Evolutionary conservation across 2,888 invertebrate genomes (phyloP).

Genomic region (Prosapia bicincta): DNA sequence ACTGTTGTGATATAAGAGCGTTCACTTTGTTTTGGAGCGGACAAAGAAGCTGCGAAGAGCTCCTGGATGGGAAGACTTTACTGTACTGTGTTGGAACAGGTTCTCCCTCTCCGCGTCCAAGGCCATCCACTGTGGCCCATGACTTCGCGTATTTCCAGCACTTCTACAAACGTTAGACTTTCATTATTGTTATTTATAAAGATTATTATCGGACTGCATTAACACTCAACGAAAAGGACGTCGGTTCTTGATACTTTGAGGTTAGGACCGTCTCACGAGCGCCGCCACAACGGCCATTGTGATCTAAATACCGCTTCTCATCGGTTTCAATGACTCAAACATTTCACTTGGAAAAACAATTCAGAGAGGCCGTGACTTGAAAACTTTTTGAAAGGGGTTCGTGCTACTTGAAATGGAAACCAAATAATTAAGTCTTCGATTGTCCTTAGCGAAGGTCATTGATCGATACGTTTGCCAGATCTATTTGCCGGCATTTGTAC

Average conservation of each 20-base stretch:
- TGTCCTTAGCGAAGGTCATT: neutral
- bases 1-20: no score
- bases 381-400: neutral
- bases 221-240: constrained; percentile 3
- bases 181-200: constrained; percentile 23
- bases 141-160: constrained; percentile 26
- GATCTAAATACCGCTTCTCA: neutral
- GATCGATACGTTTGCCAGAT: no score
- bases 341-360: neutral
- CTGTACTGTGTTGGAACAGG: neutral
- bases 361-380: neutral
- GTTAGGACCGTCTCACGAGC: neutral
- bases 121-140: constrained; percentile 19
- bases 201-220: constrained; percentile 13
- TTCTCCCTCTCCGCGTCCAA: constrained; percentile 14
- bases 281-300: neutral
- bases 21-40: neutral
- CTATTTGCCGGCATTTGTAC: no score
- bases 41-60: constrained; percentile 5
- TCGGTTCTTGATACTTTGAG: neutral
- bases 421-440: neutral
- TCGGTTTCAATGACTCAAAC: neutral
- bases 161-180: constrained; percentile 9
- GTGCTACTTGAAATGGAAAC: neutral
- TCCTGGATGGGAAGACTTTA: constrained; percentile 14